Base-by-base conservation (phyloP, 2,888 invertebrate species). In the Frankliniella intonsa region DNA sequence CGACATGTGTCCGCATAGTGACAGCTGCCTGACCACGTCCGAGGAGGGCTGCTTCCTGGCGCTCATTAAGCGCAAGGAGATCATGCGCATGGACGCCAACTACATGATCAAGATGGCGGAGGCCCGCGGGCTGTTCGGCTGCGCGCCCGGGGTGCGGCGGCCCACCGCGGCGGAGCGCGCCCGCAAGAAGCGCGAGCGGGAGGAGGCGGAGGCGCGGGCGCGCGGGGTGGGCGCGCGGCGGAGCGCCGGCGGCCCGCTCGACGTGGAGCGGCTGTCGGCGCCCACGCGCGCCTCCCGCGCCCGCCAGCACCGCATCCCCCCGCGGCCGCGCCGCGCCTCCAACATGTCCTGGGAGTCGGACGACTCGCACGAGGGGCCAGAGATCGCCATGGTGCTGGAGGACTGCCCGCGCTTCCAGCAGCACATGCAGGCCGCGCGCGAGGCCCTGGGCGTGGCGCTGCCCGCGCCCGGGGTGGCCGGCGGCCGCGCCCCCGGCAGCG, bases 91-190 rank as follows among this genome's bases (percentile, higher is more conserved):
- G 85, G 93, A 95, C 87, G 94, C 94, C 9, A 93, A 94, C 87
- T 95, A 93, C 87, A 93, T 95, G 91, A 95, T 95, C 85, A 91
- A 93, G 85, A 94, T 95, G 88, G 95, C 95, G 3, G 95, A 95
- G 87, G 91, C 92, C 76, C 90, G 95, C 83, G 95, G 95, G 0
- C 88, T 95, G 84, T 95, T 95, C 87, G 94, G 93, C 3, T 90
- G 88, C 80, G 84, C 86, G 0, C 84, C 85, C 7, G 86, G 85
- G 19, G 84, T 84, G 49, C 84, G 83, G 81, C 85, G 86, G 7
- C 88, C 88, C 81, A 87, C 88, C 17, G 87, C 88, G 80, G 88
- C 82, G 14, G 80, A 81, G 65, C 69, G 69, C 51, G 80, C 82
- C 50, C 82, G 81, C 50, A 82, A 80, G 62, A 82, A 82, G 62